phyloP scores from a whole-genome alignment of 2,113 vertebrate species.

The Cyprinus carpio region DNA sequence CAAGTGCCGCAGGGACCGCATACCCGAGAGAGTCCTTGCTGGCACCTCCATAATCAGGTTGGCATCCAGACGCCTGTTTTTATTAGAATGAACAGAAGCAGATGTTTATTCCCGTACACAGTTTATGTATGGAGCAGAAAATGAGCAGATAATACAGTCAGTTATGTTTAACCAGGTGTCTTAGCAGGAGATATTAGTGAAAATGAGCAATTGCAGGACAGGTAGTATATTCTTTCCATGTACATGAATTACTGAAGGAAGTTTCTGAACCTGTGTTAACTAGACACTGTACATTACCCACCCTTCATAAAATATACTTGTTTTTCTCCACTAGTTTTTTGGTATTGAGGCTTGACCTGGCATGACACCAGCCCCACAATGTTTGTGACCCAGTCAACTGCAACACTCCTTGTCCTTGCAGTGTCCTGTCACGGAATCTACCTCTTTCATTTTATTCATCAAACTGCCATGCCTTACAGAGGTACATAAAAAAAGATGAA shows the following conservation, averaged over 20 bases:
- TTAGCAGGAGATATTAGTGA: constrained; percentile 7
- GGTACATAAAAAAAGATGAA: constrained; percentile 47
- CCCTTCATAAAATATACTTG: background rate
- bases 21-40: constrained; percentile 83
- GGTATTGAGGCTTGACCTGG: background rate
- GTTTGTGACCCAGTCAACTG: background rate
- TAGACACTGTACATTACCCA: background rate
- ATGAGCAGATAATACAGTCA: background rate
- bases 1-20: constrained; percentile 87
- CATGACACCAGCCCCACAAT: background rate
- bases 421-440: constrained; percentile 27
- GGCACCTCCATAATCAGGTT: constrained; percentile 91
- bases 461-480: background rate
- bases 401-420: constrained; percentile 3
- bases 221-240: background rate
- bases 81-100: constrained; percentile 26
- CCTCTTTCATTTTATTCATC: background rate
- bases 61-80: constrained; percentile 88
- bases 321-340: background rate
- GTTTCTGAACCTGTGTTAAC: constrained; percentile 18
- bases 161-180: background rate
- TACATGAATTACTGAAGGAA: background rate
- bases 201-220: background rate
- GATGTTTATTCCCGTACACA: background rate
- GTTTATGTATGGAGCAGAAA: background rate